phyloP scores from a whole-genome alignment of 2,888 invertebrate genomes.

The Drosophila recens region DNA sequence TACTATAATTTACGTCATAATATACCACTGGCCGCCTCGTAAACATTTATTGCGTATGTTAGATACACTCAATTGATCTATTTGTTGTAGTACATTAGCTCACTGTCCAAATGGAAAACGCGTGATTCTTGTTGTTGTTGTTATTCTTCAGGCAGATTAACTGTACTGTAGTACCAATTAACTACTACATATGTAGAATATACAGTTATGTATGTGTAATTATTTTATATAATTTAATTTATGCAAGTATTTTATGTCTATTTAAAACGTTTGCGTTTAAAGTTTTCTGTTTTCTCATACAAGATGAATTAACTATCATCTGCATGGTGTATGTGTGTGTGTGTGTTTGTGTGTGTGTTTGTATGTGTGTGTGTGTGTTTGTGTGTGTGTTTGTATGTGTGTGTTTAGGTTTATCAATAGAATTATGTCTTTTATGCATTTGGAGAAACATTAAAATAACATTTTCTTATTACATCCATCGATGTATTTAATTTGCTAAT shows the following conservation, averaged over 20 bases:
- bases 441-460: conserved; percentile 66
- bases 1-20: conserved; percentile 57
- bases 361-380: conserved; percentile 27
- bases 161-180: conserved; percentile 63
- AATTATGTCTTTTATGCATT: conserved; percentile 72
- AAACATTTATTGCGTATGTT: conserved; percentile 49
- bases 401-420: conserved; percentile 50
- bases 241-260: conserved; percentile 23
- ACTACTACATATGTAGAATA: conserved; percentile 36
- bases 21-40: conserved; percentile 57
- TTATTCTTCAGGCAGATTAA: conserved; percentile 70
- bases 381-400: conserved; percentile 12
- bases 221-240: conserved; percentile 4
- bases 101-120: conserved; percentile 80
- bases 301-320: background rate
- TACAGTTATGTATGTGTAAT: conserved; percentile 22
- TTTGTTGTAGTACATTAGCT: conserved; percentile 77
- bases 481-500: conserved; percentile 17
- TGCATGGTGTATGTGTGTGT: conserved; percentile 7
- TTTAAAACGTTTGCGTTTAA: conserved; percentile 40
- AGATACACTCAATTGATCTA: conserved; percentile 67
- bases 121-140: conserved; percentile 78
- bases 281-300: background rate
- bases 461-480: conserved; percentile 34
- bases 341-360: conserved; percentile 8